phyloP scores from a whole-genome alignment of 2,797 vertebrate species.

The Sphaeramia orbicularis region DNA sequence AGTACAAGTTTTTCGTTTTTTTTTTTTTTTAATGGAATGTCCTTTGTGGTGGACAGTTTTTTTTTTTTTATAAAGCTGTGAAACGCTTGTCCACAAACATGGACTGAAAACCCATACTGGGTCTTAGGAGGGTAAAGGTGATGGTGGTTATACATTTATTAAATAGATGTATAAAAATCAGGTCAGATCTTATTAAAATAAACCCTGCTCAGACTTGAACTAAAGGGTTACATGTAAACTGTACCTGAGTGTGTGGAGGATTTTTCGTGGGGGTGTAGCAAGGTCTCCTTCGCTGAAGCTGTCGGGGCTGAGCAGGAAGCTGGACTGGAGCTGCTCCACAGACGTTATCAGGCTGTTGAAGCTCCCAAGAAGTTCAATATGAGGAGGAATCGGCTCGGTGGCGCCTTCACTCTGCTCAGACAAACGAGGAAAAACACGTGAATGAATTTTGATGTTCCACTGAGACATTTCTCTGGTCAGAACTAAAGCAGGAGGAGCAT shows the following conservation, averaged over 20 bases:
- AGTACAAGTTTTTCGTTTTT: too few species aligned
- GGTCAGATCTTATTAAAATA: too few species aligned
- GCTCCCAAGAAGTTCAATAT: conserved; percentile 91
- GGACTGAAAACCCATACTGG: too few species aligned
- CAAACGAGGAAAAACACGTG: background rate
- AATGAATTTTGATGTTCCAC: background rate
- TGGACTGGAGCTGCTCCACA: conserved; percentile 94
- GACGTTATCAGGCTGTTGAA: conserved; percentile 93
- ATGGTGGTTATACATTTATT: too few species aligned
- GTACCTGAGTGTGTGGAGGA: conserved; percentile 95
- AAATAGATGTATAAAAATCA: too few species aligned
- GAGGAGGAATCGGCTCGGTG: conserved; percentile 85
- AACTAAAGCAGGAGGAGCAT: background rate
- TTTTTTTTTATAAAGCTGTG: too few species aligned
- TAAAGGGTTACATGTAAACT: background rate
- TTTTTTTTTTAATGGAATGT: too few species aligned
- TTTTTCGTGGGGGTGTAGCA: conserved; percentile 91
- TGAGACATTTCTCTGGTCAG: background rate
- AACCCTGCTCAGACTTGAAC: too few species aligned
- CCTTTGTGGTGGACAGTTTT: too few species aligned
- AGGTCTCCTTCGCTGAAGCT: conserved; percentile 91
- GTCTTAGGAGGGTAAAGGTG: too few species aligned
- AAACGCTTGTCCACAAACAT: too few species aligned
- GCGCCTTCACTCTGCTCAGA: conserved; percentile 70
- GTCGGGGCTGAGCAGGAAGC: conserved; percentile 92